A percentile compares a stretch with the other conserved stretches of the same genome.
phyloP scores from a whole-genome alignment of 2,888 invertebrate genomes.

The Trichacis sp. region DNA sequence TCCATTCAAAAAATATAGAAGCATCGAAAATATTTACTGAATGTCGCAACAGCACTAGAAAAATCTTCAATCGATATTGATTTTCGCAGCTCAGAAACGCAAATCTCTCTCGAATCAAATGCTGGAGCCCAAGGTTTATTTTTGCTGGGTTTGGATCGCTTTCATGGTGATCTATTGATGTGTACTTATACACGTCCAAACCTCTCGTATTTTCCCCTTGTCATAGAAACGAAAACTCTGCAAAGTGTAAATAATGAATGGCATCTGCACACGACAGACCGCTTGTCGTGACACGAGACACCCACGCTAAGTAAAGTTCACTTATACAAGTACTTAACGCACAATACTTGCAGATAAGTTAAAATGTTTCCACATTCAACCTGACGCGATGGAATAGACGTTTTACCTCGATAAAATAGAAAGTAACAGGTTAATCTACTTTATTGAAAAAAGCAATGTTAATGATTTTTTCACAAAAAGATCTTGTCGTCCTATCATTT shows the following conservation, averaged over 20 bases:
- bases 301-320: conserved; percentile 43
- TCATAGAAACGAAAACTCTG: conserved; percentile 44
- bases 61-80: not conserved
- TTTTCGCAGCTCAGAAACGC: not conserved
- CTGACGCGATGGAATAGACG: conserved; percentile 24
- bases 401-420: conserved; percentile 14
- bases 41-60: too few relatives aligned
- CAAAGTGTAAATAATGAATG: conserved; percentile 55
- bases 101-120: not conserved
- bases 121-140: conserved; percentile 16
- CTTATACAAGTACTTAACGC: conserved; percentile 37
- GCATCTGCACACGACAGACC: conserved; percentile 52
- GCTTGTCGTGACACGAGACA: conserved; percentile 51
- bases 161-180: conserved; percentile 26
- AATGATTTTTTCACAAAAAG: too few relatives aligned
- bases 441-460: not conserved
- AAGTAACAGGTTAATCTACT: conserved; percentile 4
- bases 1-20: too few relatives aligned
- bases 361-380: conserved; percentile 32
- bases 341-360: conserved; percentile 37
- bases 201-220: conserved; percentile 30
- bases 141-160: conserved; percentile 20
- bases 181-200: conserved; percentile 24
- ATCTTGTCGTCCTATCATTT: too few relatives aligned
- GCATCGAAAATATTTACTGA: too few relatives aligned